Conservation (phyloP, 2,888 invertebrate genomes). For the Nesidiocoris tenuis region DNA sequence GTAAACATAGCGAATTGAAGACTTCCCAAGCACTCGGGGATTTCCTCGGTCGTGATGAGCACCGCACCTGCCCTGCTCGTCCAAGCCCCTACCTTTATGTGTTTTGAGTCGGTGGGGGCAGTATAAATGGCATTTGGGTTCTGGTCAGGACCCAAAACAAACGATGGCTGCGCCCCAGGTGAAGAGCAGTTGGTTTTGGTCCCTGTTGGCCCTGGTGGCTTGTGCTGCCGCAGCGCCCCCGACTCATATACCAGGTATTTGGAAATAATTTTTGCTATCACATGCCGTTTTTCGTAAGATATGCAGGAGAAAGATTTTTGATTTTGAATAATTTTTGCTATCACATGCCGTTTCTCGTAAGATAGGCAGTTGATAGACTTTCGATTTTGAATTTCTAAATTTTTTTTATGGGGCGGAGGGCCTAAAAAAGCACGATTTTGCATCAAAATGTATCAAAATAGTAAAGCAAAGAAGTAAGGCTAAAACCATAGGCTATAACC, state of each 20-base stretch:
- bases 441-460: not conserved
- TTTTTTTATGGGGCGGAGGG: too few species aligned
- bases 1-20: too few species aligned
- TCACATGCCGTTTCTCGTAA: too few species aligned
- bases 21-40: not conserved
- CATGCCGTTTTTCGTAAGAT: too few species aligned
- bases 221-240: conserved; percentile 1
- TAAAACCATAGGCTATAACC: too few species aligned
- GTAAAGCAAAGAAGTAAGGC: too few species aligned
- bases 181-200: not conserved
- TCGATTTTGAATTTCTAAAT: too few species aligned
- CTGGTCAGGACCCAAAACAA: not conserved
- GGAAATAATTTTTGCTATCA: too few species aligned
- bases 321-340: too few species aligned
- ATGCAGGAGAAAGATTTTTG: too few species aligned
- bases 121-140: not conserved
- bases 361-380: too few species aligned
- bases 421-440: conserved; percentile 1
- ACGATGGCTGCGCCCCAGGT: not conserved
- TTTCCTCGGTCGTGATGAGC: not conserved
- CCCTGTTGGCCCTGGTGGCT: conserved; percentile 8
- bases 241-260: conserved; percentile 9
- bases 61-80: not conserved
- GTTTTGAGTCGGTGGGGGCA: not conserved
- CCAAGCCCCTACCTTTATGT: not conserved